Conservation (phyloP, 2,797 vertebrate genomes). For the Lithobates sylvaticus region DNA sequence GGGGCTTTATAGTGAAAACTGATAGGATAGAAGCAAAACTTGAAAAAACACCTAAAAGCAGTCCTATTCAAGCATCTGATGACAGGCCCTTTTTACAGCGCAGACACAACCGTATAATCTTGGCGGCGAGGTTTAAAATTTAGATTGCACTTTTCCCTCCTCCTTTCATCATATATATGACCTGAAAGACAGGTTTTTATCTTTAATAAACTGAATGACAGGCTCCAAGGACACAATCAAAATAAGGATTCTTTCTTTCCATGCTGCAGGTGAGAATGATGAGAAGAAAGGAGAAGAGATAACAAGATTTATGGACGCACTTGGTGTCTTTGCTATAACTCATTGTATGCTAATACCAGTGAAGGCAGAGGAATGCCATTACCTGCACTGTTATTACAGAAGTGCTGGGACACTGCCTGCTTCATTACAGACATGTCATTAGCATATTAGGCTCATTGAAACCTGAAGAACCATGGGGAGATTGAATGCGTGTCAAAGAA, state of each 20-base stretch:
- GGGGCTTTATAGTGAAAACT: too few relatives aligned
- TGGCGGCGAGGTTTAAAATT: constrained; percentile 38
- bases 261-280: constrained; percentile 25
- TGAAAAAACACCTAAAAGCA: background rate
- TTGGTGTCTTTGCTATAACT: constrained; percentile 18
- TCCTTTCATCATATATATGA: constrained; percentile 46
- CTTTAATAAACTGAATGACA: constrained; percentile 52
- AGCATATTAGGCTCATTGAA: constrained; percentile 35
- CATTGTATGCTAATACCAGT: constrained; percentile 40
- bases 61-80: background rate
- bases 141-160: constrained; percentile 16
- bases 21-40: background rate
- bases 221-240: constrained; percentile 26
- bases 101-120: constrained; percentile 9
- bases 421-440: constrained; percentile 45
- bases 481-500: background rate
- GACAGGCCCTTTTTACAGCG: constrained; percentile 15
- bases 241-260: background rate
- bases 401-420: constrained; percentile 17
- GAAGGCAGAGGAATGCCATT: constrained; percentile 28
- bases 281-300: constrained; percentile 24
- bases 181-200: constrained; percentile 44
- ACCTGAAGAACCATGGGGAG: background rate
- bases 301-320: constrained; percentile 44
- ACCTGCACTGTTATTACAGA: constrained; percentile 41